Percentiles rank a stretch among this genome's conserved stretches.
These are phyloP conservation scores for Drosophila baimaii DNA, from an alignment of 1,140 invertebrate species.

Conservation along the genomic window DNA sequence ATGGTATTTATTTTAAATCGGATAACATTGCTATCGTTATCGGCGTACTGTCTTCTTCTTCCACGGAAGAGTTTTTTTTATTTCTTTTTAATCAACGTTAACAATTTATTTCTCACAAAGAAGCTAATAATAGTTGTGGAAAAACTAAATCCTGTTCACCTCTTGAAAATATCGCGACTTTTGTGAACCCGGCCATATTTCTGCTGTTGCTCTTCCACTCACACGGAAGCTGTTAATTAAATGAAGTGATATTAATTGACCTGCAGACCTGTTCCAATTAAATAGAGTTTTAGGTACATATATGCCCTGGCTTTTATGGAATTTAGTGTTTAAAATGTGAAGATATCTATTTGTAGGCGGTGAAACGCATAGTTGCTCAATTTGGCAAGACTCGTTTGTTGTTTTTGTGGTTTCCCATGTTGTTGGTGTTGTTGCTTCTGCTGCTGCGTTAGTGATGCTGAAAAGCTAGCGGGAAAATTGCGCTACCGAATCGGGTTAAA, in stretches of 20 bases:
- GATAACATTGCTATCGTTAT: neutral
- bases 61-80: neutral
- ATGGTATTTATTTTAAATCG: neutral
- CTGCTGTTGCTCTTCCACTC: neutral
- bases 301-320: neutral
- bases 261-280: neutral
- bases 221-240: slow-evolving; percentile 16
- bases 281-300: slow-evolving; percentile 54
- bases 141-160: neutral
- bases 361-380: slow-evolving; percentile 38
- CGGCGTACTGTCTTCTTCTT: neutral
- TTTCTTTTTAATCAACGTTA: neutral
- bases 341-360: slow-evolving; percentile 1
- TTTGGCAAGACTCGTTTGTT: slow-evolving; percentile 61
- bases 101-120: neutral
- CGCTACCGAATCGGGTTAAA: neutral
- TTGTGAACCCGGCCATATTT: neutral
- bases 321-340: neutral
- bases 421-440: slow-evolving; percentile 38
- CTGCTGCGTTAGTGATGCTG: slow-evolving; percentile 15
- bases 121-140: neutral
- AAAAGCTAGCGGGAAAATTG: neutral
- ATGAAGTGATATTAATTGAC: slow-evolving; percentile 27
- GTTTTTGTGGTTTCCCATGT: slow-evolving; percentile 42
- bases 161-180: neutral